phyloP scores from a whole-genome alignment of 2,888 invertebrate genomes.

The Pheosia tremula region DNA sequence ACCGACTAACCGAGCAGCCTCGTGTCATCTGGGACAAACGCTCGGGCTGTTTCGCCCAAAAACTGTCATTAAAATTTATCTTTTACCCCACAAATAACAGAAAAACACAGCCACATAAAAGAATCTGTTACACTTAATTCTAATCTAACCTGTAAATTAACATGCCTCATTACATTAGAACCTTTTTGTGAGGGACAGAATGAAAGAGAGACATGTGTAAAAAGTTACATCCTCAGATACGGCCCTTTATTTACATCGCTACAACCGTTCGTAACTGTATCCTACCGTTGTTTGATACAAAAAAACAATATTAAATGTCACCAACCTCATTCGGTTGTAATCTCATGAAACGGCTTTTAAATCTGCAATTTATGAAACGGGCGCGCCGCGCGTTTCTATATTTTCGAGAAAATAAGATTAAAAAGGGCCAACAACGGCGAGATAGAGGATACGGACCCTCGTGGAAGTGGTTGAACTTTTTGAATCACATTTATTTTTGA shows the following conservation, averaged over 20 bases:
- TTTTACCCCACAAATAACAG: too few relatives aligned
- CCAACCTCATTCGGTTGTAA: slow-evolving; percentile 11
- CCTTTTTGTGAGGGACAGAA: too few relatives aligned
- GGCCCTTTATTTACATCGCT: not conserved
- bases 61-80: too few relatives aligned
- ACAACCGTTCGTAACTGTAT: not conserved
- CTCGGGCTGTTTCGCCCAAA: too few relatives aligned
- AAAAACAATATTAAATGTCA: not conserved
- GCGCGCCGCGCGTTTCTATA: slow-evolving; percentile 12
- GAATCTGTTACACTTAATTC: too few relatives aligned
- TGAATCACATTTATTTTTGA: slow-evolving; percentile 53
- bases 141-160: too few relatives aligned
- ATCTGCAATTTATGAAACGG: slow-evolving; percentile 12
- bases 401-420: slow-evolving; percentile 46
- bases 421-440: slow-evolving; percentile 41
- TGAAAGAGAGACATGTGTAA: not conserved
- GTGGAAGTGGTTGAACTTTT: slow-evolving; percentile 49
- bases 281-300: not conserved
- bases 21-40: too few relatives aligned
- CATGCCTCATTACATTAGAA: too few relatives aligned
- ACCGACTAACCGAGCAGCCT: too few relatives aligned
- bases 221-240: not conserved
- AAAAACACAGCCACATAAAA: too few relatives aligned
- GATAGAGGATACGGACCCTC: slow-evolving; percentile 47
- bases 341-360: slow-evolving; percentile 13